Evolutionary conservation across 1,140 invertebrate species (phyloP).

Genomic region (Drosophila pruinosa): DNA sequence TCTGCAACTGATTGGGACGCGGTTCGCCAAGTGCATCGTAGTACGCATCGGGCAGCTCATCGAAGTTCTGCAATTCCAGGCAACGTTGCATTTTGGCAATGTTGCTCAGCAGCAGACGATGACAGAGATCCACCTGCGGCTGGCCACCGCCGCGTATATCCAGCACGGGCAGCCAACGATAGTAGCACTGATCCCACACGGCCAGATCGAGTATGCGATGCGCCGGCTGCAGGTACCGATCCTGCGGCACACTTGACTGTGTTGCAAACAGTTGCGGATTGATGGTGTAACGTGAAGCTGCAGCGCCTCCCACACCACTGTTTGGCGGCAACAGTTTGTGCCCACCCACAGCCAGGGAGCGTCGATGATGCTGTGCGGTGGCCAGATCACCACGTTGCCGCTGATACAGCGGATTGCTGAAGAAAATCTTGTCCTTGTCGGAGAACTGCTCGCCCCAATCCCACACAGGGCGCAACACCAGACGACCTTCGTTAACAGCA

Average conservation of each 20-base stretch:
- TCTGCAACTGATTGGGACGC: slow-evolving; percentile 10
- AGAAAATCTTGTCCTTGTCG: slow-evolving; percentile 89
- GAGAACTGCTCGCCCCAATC: slow-evolving; percentile 92
- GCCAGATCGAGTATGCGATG: slow-evolving; percentile 86
- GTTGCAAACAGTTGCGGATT: slow-evolving; percentile 78
- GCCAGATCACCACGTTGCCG: slow-evolving; percentile 62
- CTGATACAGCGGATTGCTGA: slow-evolving; percentile 90
- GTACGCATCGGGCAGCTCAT: slow-evolving; percentile 73
- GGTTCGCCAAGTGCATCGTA: slow-evolving; percentile 54
- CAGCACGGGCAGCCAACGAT: slow-evolving; percentile 92
- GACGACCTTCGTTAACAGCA: slow-evolving; percentile 73
- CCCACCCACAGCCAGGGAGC: slow-evolving; percentile 51
- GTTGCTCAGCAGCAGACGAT: slow-evolving; percentile 84
- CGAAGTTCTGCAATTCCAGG: slow-evolving; percentile 68
- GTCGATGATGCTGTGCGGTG: slow-evolving; percentile 46
- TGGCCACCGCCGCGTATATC: slow-evolving; percentile 91
- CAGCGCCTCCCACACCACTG: background rate
- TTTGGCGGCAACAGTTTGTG: background rate
- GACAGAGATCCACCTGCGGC: slow-evolving; percentile 87
- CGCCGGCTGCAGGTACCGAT: slow-evolving; percentile 83
- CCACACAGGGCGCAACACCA: slow-evolving; percentile 90
- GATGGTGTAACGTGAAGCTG: slow-evolving; percentile 59
- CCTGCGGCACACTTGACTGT: slow-evolving; percentile 69
- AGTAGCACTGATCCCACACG: slow-evolving; percentile 95
- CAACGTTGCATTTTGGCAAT: slow-evolving; percentile 84